A percentile compares a stretch with the other conserved stretches of the same genome.
phyloP scores from a whole-genome alignment of 2,888 invertebrate genomes.

The Macaria liturata region DNA sequence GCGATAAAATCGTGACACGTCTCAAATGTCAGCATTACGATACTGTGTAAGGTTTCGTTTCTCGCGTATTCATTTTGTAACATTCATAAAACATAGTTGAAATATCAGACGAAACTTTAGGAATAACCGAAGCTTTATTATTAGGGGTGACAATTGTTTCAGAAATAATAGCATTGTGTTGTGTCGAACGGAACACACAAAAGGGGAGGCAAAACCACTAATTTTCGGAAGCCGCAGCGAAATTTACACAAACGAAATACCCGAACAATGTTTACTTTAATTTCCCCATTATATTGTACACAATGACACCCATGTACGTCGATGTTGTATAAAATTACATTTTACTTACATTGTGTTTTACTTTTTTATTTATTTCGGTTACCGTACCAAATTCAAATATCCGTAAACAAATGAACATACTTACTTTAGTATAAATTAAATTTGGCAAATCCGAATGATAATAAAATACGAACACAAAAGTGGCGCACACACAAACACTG shows the following conservation, averaged over 20 bases:
- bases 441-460: conserved; percentile 4
- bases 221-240: conserved; percentile 31
- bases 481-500: conserved; percentile 25
- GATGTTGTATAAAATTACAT: conserved; percentile 2
- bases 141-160: conserved; percentile 24
- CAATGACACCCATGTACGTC: conserved; percentile 20
- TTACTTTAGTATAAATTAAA: conserved; percentile 5
- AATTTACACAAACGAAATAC: conserved; percentile 30
- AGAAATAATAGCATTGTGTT: conserved; percentile 20
- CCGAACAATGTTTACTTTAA: conserved; percentile 24
- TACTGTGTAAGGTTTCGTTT: conserved; percentile 19
- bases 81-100: background rate
- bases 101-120: conserved; percentile 3
- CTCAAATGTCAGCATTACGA: conserved; percentile 42
- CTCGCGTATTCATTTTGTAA: background rate
- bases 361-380: background rate
- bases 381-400: too few species aligned
- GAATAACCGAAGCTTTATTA: conserved; percentile 7
- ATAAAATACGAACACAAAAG: conserved; percentile 11
- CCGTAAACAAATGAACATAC: background rate
- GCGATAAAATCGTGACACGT: conserved; percentile 41
- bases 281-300: conserved; percentile 27
- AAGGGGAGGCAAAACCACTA: conserved; percentile 26
- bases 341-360: background rate
- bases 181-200: conserved; percentile 27